phyloP scores from a whole-genome alignment of 2,113 vertebrate genomes.

The Sakesphorus luctuosus region DNA sequence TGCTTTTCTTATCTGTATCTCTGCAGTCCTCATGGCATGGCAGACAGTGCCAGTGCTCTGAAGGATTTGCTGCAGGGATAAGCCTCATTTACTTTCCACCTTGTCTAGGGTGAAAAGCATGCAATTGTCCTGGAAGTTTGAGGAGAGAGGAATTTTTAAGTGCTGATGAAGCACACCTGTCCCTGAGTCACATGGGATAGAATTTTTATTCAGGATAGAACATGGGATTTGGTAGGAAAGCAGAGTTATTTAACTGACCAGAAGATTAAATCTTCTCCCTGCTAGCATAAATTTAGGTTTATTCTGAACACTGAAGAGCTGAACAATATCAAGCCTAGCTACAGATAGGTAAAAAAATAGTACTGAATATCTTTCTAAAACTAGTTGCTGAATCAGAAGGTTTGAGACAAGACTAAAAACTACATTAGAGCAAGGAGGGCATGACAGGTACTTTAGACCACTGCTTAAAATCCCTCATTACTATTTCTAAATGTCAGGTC shows the following conservation, averaged over 20 bases:
- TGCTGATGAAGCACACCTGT: neutral
- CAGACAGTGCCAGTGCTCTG: neutral
- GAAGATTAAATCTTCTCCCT: neutral
- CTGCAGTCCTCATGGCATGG: neutral
- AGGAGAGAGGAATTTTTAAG: neutral
- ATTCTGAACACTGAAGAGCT: neutral
- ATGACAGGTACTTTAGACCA: neutral
- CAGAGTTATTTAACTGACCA: neutral
- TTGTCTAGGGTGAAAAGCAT: neutral
- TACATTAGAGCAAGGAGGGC: neutral
- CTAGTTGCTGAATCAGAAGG: neutral
- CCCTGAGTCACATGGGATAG: neutral
- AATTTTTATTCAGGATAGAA: neutral
- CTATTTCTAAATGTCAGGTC: neutral
- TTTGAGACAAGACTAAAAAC: neutral
- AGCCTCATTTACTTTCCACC: neutral
- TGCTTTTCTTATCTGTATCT: neutral
- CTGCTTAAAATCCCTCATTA: neutral
- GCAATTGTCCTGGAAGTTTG: neutral
- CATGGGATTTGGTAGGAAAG: neutral
- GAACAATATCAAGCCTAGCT: neutral
- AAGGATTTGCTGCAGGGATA: slow-evolving; percentile 29
- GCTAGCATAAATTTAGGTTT: neutral
- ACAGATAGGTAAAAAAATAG: neutral
- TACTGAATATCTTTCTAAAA: neutral